These are phyloP conservation scores for Ectemnius cavifrons DNA, from an alignment of 2,888 invertebrate species.

Conservation along the genomic window DNA sequence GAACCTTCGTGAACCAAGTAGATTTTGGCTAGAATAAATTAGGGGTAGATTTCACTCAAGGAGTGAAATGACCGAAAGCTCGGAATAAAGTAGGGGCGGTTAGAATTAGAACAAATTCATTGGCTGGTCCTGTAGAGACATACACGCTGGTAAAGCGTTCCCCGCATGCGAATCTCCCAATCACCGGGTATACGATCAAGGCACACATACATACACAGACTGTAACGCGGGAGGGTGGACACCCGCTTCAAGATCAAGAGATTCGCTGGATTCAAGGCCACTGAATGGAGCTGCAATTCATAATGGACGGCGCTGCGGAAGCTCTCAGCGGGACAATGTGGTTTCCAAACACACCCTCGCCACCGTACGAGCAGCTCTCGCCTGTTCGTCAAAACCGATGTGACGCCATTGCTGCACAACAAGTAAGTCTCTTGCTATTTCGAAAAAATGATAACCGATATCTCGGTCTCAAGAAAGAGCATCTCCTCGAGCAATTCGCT, in stretches of 20 bases:
- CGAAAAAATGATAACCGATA: background rate
- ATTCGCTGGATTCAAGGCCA: slow-evolving; percentile 23
- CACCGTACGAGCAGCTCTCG: slow-evolving; percentile 72
- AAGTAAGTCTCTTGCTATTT: slow-evolving; percentile 64
- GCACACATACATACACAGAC: too few species aligned
- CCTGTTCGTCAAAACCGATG: slow-evolving; percentile 68
- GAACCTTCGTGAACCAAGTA: slow-evolving; percentile 33
- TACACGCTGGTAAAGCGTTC: slow-evolving; percentile 36
- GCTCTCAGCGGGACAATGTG: slow-evolving; percentile 71
- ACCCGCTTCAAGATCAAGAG: too few species aligned
- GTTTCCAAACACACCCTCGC: slow-evolving; percentile 69
- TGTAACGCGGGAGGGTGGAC: too few species aligned
- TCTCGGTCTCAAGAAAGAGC: background rate
- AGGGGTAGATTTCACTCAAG: slow-evolving; percentile 3
- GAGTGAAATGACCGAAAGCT: slow-evolving; percentile 20
- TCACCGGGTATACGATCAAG: too few species aligned
- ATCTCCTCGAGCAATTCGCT: background rate
- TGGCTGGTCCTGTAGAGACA: slow-evolving; percentile 22
- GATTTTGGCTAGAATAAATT: slow-evolving; percentile 35
- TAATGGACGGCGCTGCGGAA: slow-evolving; percentile 72
- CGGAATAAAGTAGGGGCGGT: slow-evolving; percentile 16
- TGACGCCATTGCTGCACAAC: slow-evolving; percentile 66
- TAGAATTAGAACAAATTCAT: slow-evolving; percentile 27
- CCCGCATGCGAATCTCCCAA: slow-evolving; percentile 30
- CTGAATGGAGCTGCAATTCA: slow-evolving; percentile 72